Conservation (phyloP, 1,140 invertebrate genomes). For the Neomicropteryx cornuta region DNA sequence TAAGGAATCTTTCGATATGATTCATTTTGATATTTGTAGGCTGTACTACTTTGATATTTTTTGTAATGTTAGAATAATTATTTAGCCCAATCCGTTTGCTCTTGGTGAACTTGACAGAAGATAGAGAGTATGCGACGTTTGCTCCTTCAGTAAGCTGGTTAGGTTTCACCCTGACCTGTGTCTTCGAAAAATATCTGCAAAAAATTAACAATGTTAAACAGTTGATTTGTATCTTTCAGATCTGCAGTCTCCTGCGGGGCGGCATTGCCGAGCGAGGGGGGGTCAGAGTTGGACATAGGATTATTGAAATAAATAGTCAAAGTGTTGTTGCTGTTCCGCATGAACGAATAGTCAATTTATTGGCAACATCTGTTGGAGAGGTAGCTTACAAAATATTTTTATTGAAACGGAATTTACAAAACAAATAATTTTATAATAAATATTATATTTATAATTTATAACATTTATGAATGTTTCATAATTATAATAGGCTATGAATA, state of each 20-base stretch:
- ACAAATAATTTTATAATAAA: neutral
- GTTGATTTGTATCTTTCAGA: constrained; percentile 46
- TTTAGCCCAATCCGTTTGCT: no score
- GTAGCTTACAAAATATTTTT: constrained; percentile 39
- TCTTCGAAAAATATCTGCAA: neutral
- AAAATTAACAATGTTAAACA: neutral
- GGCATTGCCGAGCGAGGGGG: constrained; percentile 98
- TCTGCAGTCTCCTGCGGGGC: constrained; percentile 93
- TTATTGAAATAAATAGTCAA: constrained; percentile 99
- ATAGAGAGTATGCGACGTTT: no score
- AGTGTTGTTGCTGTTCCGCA: constrained; percentile 98
- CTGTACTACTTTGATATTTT: no score
- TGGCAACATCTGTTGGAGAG: constrained; percentile 98
- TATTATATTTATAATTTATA: no score
- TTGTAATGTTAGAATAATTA: no score
- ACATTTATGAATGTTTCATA: no score
- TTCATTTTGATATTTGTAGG: no score
- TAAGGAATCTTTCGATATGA: no score
- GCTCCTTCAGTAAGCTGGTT: no score
- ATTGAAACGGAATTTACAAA: neutral
- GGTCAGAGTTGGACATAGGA: constrained; percentile 95
- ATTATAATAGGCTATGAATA: no score
- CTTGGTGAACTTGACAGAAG: no score
- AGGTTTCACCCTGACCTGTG: no score
- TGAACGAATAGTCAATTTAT: constrained; percentile 97